phyloP scores from a whole-genome alignment of 35 echinoderm and acorn worm genomes.

The Ophiothrix spiculata region DNA sequence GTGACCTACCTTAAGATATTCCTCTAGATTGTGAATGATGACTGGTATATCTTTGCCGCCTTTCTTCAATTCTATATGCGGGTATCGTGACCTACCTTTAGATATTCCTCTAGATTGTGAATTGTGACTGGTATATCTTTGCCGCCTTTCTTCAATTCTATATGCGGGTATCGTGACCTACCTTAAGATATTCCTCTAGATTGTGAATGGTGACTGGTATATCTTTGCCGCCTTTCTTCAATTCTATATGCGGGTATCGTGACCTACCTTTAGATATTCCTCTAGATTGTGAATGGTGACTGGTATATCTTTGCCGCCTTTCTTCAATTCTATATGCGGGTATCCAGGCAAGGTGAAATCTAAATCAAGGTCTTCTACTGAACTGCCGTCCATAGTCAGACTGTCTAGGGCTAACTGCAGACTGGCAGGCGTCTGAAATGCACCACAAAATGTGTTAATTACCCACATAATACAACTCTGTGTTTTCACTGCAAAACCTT shows the following conservation, averaged over 20 bases:
- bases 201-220: constrained; percentile 85
- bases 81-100: constrained; percentile 69
- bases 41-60: constrained; percentile 92
- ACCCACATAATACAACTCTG: no score
- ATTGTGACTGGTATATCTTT: constrained; percentile 88
- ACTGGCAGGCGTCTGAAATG: constrained; percentile 75
- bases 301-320: constrained; percentile 90
- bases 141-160: constrained; percentile 97
- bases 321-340: constrained; percentile 90
- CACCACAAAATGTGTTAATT: no score
- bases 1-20: constrained; percentile 89
- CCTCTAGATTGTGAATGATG: constrained; percentile 93
- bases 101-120: constrained; percentile 90
- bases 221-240: constrained; percentile 98
- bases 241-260: constrained; percentile 74
- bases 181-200: constrained; percentile 90
- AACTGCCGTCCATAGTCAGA: constrained; percentile 92
- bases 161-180: constrained; percentile 63
- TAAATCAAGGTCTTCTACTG: constrained; percentile 91
- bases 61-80: constrained; percentile 94
- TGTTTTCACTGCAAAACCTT: no score
- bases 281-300: constrained; percentile 97
- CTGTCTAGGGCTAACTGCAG: constrained; percentile 92
- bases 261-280: constrained; percentile 85
- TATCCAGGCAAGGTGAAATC: constrained; percentile 93